These are phyloP conservation scores for Phrynocephalus guinanensis DNA, from an alignment of 2,797 vertebrate species.

Conservation along the genomic window DNA sequence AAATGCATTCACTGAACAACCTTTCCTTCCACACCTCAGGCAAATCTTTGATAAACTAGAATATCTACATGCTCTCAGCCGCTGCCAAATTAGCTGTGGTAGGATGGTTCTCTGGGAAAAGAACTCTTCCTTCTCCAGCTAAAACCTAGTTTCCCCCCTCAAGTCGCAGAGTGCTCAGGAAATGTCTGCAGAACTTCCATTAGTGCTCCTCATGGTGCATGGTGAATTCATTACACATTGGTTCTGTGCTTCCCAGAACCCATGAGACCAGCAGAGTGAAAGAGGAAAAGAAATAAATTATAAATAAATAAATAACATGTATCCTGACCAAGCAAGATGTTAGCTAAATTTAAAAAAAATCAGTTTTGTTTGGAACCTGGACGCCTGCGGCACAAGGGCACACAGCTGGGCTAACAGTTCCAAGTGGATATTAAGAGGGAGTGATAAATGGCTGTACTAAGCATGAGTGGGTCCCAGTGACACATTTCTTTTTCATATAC, in stretches of 20 bases:
- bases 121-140: neutral
- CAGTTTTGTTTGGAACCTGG: neutral
- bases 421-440: neutral
- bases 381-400: neutral
- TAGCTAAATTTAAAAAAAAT: neutral
- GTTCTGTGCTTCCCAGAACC: neutral
- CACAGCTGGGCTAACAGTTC: neutral
- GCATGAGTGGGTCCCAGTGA: too few species aligned
- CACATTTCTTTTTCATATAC: neutral
- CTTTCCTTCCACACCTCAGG: neutral
- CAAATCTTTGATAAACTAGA: neutral
- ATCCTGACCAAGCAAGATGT: neutral
- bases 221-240: slow-evolving; percentile 33
- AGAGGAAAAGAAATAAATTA: neutral
- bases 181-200: slow-evolving; percentile 16
- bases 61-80: neutral
- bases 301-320: neutral
- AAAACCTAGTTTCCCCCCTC: slow-evolving; percentile 14
- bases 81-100: neutral
- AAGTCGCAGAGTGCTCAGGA: slow-evolving; percentile 26
- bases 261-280: neutral
- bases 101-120: neutral
- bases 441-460: slow-evolving; percentile 3
- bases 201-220: slow-evolving; percentile 7
- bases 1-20: neutral